Base-by-base conservation (phyloP, 2,888 invertebrate genomes). In the Mamestra brassicae region DNA sequence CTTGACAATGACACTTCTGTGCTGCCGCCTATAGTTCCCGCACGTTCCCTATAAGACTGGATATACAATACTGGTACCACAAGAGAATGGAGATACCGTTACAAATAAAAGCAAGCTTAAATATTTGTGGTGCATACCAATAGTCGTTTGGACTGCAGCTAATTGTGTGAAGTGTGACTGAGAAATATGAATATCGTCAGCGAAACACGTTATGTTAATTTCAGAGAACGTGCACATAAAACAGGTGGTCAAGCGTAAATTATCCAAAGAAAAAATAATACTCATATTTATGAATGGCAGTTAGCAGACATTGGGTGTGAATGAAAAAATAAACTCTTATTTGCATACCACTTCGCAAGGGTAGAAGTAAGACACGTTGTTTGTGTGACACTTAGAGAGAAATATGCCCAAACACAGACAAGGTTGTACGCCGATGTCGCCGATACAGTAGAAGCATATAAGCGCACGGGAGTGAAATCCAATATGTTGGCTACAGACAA, bases 251-350 rank as follows among this genome's bases (percentile, higher is more conserved):
- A 77, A 71, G 80, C 76, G 77, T 85, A 83, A 87, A 82, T 74
- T 55, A 64, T 76, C 61, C 47, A 77, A 71, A 70, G 80, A 80
- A 84, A 74, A 84, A 86, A 86, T 83, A 85, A 78, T 70, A 69
- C 74, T 78, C 82, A 87, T 89, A 87, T 89, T 90, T 88, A 88
- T 90, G 88, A 89, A 90, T 90, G 88, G 83, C 83, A 84, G 81
- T 87, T 83, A 88, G 84, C 85, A 74, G 76, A 85, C 79, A 77
- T 78, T 69, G 77, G 80, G 83, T 85, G 86, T 88, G 87, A 90
- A 90, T 88, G 85, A 84, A 78, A 87, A 89, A 79, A 87, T 83
- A 82, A 78, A 82, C 70, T 72, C 67, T 70, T 67, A 86, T 88
- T 89, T 86, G 85, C 86, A 90, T 89, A 80, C 71, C 74, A 76